Evolutionary conservation across 2,797 vertebrate species (phyloP), one percentile per base, ranked within the genome.

Genomic region (Lophius americanus): DNA sequence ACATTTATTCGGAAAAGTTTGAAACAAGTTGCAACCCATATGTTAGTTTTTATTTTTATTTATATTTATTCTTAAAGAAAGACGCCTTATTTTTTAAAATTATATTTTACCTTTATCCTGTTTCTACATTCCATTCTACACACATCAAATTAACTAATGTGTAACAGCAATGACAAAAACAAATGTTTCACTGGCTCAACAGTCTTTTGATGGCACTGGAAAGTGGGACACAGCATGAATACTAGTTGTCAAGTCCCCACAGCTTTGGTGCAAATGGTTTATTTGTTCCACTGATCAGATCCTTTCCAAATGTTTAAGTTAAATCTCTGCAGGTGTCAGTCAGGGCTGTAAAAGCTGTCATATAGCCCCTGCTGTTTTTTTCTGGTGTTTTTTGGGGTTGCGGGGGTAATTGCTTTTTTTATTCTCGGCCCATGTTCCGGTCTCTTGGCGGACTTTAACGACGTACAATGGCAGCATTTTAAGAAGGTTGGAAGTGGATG

Each of bases 391-490:
- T 76, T 50, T 7, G 12, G 73, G 68, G 23, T 23, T 23, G 23
- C 23, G 23, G 81, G 81, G 71, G 86, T 88, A 89, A 88, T 69
- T 57, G 56, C 9, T 74, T 87, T 14, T 91, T 89, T 87, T 91
- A 83, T 88, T 91, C 82, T 78, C 78, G n/a, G 11, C 81, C 79
- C 70, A 61, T 85, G 88, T 90, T 92, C 89, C 86, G 85, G 86
- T 82, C 84, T 78, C 88, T 90, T 78, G 80, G 83, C 87, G 86
- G 75, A 92, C 90, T 92, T 94, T 90, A 93, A 91, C 93, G 92
- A 89, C 93, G 90, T 86, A 93, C 93, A 94, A 95, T 94, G 91
- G 92, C 90, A 87, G 93, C 95, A 92, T 94, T 96, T 93, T 94
- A 88, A 82, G 83, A 68, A 85, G 73, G 88, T 92, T 97, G 94